Base-by-base conservation (phyloP, 2,888 invertebrate genomes). In the Dioctria rufipes region DNA sequence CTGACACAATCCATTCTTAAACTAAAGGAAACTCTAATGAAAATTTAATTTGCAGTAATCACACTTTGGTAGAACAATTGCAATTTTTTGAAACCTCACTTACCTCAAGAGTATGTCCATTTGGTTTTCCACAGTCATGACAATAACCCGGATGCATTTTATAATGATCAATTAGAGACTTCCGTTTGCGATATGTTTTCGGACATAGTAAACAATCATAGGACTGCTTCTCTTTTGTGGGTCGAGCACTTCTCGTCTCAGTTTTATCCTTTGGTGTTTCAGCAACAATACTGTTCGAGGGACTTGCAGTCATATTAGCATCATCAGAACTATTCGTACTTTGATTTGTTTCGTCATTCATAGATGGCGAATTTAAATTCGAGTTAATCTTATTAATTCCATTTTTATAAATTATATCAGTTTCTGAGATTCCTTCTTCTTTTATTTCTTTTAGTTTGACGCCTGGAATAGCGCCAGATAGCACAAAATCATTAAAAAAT, bases 101-200 rank as follows among this genome's bases (percentile, higher is more conserved):
- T 81, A 88, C 89, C 86, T 88, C 88, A 43, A 89, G 83, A 4
- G 88, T 86, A 25, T 86, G 86, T 61, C 89, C 89, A 84, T 88
- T 88, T 8, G 87, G 86, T 83, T 88, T 86, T 0, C 89, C 89
- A 82, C 89, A 89, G 84, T 89, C 89, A 81, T 88, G 89, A 78
- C 89, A 89, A 83, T 84, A 88, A 8, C 89, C 89, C 0, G 89
- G 88, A 86, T 89, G 89, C 82, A 87, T 86, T 84, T 88, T 89
- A 75, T 88, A 89, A 82, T 89, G 89, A 83, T 88, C 88, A 69
- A 89, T 84, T 61, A 89, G 83, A 0, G 89, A 89, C 83, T 89
- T 89, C 39, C 89, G 85, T 82, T 89, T 89, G 3, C 88, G 85
- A 83, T 89, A 89, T 49, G 88, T 88, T 81, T 89, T 89, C 4